phyloP scores from a whole-genome alignment of 2,888 invertebrate genomes.

The Antheraea assamensis region DNA sequence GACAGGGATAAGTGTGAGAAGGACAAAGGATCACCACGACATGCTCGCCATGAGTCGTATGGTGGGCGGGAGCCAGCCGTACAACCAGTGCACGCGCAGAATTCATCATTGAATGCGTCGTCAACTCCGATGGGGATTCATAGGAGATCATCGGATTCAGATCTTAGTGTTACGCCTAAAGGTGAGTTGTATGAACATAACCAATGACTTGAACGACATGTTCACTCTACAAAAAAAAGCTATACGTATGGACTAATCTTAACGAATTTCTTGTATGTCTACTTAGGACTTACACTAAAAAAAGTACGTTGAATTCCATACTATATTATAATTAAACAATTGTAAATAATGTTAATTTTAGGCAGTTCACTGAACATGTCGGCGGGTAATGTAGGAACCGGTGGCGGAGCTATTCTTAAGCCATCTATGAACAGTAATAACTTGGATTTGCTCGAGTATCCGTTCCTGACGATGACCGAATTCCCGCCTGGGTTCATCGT shows the following conservation, averaged over 20 bases:
- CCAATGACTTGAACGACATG: too few relatives aligned
- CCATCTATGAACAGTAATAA: slow-evolving; percentile 88
- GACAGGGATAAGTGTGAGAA: slow-evolving; percentile 61
- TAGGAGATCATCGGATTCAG: slow-evolving; percentile 95
- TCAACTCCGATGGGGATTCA: slow-evolving; percentile 83
- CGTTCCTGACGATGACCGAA: slow-evolving; percentile 95
- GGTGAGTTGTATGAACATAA: slow-evolving; percentile 78
- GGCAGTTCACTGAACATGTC: slow-evolving; percentile 88
- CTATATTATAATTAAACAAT: neutral
- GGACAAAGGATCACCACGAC: slow-evolving; percentile 71
- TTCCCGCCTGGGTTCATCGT: slow-evolving; percentile 95
- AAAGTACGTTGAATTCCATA: neutral
- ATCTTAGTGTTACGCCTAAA: slow-evolving; percentile 95
- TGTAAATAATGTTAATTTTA: slow-evolving; percentile 50
- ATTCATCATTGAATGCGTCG: slow-evolving; percentile 69
- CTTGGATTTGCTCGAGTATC: slow-evolving; percentile 96
- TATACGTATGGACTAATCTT: too few relatives aligned
- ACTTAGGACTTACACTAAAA: neutral
- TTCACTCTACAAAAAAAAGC: too few relatives aligned
- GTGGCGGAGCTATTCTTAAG: slow-evolving; percentile 83
- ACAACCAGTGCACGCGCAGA: slow-evolving; percentile 47
- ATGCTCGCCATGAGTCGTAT: slow-evolving; percentile 81
- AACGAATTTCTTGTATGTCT: too few relatives aligned
- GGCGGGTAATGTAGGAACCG: slow-evolving; percentile 72
- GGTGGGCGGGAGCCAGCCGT: slow-evolving; percentile 69